Percentiles rank a stretch among this genome's conserved stretches.
Conservation (phyloP, 2,797 vertebrate genomes). For the Neosilurus hyrtlii region DNA sequence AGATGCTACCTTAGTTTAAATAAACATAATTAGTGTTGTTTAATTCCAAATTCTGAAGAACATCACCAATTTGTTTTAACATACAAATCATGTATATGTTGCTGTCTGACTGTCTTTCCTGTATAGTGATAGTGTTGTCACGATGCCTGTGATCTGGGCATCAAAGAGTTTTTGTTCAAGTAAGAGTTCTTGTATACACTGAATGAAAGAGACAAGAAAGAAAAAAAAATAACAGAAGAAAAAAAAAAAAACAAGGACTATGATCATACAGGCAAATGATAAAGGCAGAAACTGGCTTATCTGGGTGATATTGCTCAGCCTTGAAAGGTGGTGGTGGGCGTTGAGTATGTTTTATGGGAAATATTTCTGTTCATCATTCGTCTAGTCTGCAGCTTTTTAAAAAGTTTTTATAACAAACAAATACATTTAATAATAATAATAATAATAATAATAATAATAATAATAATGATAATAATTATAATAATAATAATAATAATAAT, state of each 20-base stretch:
- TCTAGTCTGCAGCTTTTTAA: neutral
- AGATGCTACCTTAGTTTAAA: neutral
- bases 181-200: neutral
- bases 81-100: neutral
- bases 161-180: neutral
- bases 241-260: neutral
- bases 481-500: too few relatives aligned
- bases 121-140: neutral
- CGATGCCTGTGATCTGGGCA: neutral
- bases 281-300: neutral
- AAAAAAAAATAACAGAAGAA: neutral
- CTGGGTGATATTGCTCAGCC: conserved; percentile 6
- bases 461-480: too few relatives aligned
- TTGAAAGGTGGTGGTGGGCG: neutral
- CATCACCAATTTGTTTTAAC: neutral
- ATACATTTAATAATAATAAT: neutral
- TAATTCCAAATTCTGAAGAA: neutral
- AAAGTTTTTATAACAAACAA: neutral
- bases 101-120: neutral
- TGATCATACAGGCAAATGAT: conserved; percentile 1
- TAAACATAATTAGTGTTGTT: neutral
- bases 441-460: too few relatives aligned
- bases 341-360: neutral
- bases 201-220: neutral
- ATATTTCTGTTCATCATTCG: neutral